Conservation (phyloP, 2,888 invertebrate genomes). For the Priocnemis perturbator region DNA sequence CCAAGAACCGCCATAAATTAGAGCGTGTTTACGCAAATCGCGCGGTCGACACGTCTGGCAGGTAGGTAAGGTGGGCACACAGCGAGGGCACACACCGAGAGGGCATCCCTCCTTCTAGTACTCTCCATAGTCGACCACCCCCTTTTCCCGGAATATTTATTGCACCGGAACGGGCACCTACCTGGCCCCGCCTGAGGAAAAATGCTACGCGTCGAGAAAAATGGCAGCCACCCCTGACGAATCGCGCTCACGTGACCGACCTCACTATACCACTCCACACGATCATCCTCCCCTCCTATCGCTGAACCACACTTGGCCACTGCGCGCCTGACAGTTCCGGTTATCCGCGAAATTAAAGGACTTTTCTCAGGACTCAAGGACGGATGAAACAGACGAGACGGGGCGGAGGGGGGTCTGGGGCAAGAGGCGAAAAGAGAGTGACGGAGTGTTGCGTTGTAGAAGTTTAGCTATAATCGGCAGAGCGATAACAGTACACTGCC, state of each 20-base stretch:
- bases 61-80: constrained; percentile 53
- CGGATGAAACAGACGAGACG: background rate
- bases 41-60: constrained; percentile 43
- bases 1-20: constrained; percentile 54
- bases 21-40: constrained; percentile 65
- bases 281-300: background rate
- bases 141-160: constrained; percentile 41
- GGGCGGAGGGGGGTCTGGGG: too few relatives aligned
- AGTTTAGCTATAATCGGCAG: too few relatives aligned
- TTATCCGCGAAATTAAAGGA: constrained; percentile 24
- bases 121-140: constrained; percentile 14
- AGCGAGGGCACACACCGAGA: background rate
- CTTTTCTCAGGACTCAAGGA: background rate
- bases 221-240: constrained; percentile 40
- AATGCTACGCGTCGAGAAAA: constrained; percentile 41
- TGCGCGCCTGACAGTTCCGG: constrained; percentile 18
- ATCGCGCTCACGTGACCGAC: constrained; percentile 34
- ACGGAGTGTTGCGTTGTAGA: background rate
- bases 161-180: constrained; percentile 25
- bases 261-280: too few relatives aligned
- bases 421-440: background rate
- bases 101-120: constrained; percentile 9
- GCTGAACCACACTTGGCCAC: background rate
- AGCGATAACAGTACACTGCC: too few relatives aligned
- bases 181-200: constrained; percentile 31